phyloP scores from a whole-genome alignment of 2,797 vertebrate genomes.

The Syndactyla subalaris region DNA sequence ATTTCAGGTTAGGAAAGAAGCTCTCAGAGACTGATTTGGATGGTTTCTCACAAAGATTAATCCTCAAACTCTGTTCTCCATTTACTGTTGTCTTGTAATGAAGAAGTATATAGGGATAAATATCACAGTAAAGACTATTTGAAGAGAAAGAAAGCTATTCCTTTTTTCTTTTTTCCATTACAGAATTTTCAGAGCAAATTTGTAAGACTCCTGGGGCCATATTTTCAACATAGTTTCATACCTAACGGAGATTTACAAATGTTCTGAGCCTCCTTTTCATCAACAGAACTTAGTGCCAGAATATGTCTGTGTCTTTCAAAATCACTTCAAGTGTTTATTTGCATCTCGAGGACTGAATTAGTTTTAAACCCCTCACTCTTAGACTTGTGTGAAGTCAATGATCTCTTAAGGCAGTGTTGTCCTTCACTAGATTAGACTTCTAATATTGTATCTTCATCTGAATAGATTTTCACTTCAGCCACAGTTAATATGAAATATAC shows the following conservation, averaged over 20 bases:
- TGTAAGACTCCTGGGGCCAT: not conserved
- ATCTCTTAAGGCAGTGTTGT: slow-evolving; percentile 26
- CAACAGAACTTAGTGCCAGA: not conserved
- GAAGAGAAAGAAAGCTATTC: not conserved
- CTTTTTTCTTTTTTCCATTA: not conserved
- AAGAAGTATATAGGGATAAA: not conserved
- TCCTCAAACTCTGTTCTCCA: not conserved
- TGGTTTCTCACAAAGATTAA: not conserved
- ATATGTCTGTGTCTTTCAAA: not conserved
- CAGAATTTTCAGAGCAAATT: not conserved
- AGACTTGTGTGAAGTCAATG: slow-evolving; percentile 16
- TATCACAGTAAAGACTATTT: not conserved
- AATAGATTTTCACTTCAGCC: slow-evolving; percentile 32
- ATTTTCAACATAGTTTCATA: not conserved
- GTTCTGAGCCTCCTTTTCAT: not conserved
- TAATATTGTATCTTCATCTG: slow-evolving; percentile 39
- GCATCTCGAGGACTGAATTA: not conserved
- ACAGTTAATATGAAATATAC: slow-evolving; percentile 31
- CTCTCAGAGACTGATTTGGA: not conserved
- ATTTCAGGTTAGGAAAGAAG: not conserved
- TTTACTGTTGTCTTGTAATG: not conserved
- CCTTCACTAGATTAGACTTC: not conserved
- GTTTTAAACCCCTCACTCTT: not conserved
- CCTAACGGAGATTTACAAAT: not conserved
- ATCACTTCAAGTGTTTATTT: not conserved